Base-by-base conservation (phyloP, 2,888 invertebrate genomes). In the Gisinianus flammeolus region DNA sequence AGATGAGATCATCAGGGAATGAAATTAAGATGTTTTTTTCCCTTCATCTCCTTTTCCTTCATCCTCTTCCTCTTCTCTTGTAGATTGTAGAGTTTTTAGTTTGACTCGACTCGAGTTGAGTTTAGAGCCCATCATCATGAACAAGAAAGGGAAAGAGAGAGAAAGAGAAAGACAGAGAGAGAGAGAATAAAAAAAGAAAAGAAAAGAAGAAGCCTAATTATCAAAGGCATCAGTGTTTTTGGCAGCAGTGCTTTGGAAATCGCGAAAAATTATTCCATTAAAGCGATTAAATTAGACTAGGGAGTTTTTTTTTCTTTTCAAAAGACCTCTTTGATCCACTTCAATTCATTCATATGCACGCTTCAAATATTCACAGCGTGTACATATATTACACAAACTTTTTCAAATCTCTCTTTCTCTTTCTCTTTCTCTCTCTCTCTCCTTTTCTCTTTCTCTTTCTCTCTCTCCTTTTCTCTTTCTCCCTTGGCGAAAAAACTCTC, bases 201-300 rank as follows among this genome's bases (percentile, higher is more conserved):
- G 66, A 71, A 67, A 67, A 79, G 68, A 79, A 81, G 80, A 82
- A 80, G 83, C 80, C 84, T 84, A 84, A 84, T 84, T 84, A 84
- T 84, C 83, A 82, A 82, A 82, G 79, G 74, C 81, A 82, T 83
- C 80, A 82, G 81, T 84, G 84, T 84, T 84, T 83, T 83, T 84
- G 84, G 83, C 84, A 84, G 83, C n/a, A n/a, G 83, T 83, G 83
- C 70, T 83, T 81, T 82, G 79, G 81, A 79, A 81, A 80, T 82
- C 76, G 80, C 81, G 80, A 84, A 83, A 84, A 83, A 84, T 83
- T 83, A 84, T 84, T 84, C 84, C 83, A 83, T 83, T 84, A 83
- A n/a, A 83, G 83, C 82, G 83, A 83, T 84, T 83, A 83, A 83
- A 84, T 80, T 81, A 79, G 77, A 79, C 79, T 79, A 76, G 75